phyloP scores from a whole-genome alignment of 2,888 invertebrate species.

The Scaeva pyrastri region DNA sequence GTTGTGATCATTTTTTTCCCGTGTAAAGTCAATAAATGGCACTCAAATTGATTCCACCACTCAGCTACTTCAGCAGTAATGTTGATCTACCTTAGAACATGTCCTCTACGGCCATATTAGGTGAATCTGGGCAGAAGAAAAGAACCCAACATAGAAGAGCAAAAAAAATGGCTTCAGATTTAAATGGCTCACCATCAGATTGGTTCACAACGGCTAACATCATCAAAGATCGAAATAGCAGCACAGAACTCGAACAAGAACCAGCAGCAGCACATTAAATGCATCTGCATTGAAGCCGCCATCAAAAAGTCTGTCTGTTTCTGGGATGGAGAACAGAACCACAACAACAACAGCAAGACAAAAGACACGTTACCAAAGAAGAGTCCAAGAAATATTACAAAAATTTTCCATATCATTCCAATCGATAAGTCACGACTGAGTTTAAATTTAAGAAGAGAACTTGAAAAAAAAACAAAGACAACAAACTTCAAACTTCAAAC shows the following conservation, averaged over 20 bases:
- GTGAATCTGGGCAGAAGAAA: constrained; percentile 30
- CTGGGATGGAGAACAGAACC: background rate
- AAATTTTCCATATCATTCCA: constrained; percentile 84
- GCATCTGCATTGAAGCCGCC: constrained; percentile 47
- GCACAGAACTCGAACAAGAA: background rate
- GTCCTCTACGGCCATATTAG: constrained; percentile 56
- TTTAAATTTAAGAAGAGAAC: constrained; percentile 39
- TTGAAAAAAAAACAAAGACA: background rate
- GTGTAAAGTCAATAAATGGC: constrained; percentile 35
- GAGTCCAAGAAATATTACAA: constrained; percentile 81
- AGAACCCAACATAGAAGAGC: background rate
- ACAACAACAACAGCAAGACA: background rate
- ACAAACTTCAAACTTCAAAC: constrained; percentile 49
- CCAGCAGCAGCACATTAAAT: constrained; percentile 17
- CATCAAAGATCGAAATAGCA: constrained; percentile 20
- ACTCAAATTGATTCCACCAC: constrained; percentile 46
- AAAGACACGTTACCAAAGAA: constrained; percentile 4
- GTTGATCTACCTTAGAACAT: constrained; percentile 53
- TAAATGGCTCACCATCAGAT: constrained; percentile 66
- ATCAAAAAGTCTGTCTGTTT: constrained; percentile 47
- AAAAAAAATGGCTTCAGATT: constrained; percentile 38
- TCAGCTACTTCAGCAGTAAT: constrained; percentile 29
- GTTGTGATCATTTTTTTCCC: background rate
- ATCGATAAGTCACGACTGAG: constrained; percentile 84
- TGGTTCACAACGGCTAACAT: constrained; percentile 43